phyloP scores from a whole-genome alignment of 2,888 invertebrate genomes.

The Crepidodera aurea region DNA sequence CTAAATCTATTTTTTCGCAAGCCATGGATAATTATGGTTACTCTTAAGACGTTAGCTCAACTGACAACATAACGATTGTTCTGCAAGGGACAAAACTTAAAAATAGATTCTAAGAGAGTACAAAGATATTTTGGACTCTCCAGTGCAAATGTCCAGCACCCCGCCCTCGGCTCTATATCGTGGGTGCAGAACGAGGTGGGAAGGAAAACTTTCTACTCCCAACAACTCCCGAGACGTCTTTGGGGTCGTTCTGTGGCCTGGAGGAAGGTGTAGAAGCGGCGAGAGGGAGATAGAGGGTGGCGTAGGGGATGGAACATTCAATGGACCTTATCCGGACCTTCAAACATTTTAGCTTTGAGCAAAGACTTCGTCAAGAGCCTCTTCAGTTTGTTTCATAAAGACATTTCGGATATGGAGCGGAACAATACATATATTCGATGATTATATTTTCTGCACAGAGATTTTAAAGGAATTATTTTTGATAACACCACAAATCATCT shows the following conservation, averaged over 20 bases:
- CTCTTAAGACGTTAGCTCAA: too few species aligned
- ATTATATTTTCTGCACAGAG: too few species aligned
- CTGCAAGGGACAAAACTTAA: too few species aligned
- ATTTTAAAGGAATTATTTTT: too few species aligned
- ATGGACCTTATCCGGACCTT: constrained; percentile 23
- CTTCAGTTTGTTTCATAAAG: constrained; percentile 4
- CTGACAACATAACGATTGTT: too few species aligned
- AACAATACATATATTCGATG: too few species aligned
- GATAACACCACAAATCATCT: too few species aligned
- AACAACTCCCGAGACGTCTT: constrained; percentile 30
- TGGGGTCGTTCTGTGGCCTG: constrained; percentile 26
- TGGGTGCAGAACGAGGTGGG: constrained; percentile 28
- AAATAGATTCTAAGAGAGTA: too few species aligned
- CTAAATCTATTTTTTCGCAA: too few species aligned
- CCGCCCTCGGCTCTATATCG: constrained; percentile 17
- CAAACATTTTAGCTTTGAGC: constrained; percentile 15
- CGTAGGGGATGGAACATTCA: constrained; percentile 11
- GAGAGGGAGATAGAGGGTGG: background rate
- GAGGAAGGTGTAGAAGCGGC: constrained; percentile 2
- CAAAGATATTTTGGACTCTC: too few species aligned
- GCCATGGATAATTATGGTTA: too few species aligned
- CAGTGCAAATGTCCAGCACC: constrained; percentile 7
- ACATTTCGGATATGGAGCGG: background rate
- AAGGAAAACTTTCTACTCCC: constrained; percentile 30
- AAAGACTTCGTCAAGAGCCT: constrained; percentile 5